Percentiles rank a stretch among this genome's conserved stretches.
These are phyloP conservation scores for Bedellia somnulentella DNA, from an alignment of 2,888 invertebrate species.

Conservation along the genomic window DNA sequence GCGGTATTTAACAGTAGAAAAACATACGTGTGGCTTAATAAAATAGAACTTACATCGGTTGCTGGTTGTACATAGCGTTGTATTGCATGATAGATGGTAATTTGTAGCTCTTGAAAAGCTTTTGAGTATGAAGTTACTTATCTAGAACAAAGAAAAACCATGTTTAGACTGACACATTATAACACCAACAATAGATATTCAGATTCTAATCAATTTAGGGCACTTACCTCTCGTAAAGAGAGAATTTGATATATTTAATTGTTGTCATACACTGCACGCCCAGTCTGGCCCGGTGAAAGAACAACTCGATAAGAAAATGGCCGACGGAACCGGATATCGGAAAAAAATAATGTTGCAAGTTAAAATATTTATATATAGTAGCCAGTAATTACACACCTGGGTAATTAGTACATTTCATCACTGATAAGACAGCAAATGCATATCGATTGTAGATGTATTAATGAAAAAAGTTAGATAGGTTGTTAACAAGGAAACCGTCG, in stretches of 20 bases:
- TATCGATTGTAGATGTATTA: no score
- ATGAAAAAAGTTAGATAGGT: no score
- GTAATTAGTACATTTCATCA: no score
- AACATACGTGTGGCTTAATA: no score
- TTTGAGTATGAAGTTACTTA: slow-evolving; percentile 36
- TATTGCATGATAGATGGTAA: slow-evolving; percentile 49
- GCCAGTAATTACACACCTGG: no score
- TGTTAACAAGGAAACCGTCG: no score
- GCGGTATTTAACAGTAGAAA: no score
- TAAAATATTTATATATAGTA: no score
- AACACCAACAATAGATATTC: no score
- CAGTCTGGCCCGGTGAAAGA: slow-evolving; percentile 61
- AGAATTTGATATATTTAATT: slow-evolving; percentile 37
- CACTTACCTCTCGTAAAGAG: slow-evolving; percentile 52
- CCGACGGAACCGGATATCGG: slow-evolving; percentile 15
- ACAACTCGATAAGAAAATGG: slow-evolving; percentile 68
- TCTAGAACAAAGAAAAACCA: slow-evolving; percentile 35
- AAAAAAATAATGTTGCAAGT: neutral
- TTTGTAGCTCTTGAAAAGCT: slow-evolving; percentile 26
- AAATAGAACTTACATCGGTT: slow-evolving; percentile 46
- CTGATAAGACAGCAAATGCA: no score
- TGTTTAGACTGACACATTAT: no score
- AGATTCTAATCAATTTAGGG: no score
- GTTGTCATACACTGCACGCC: slow-evolving; percentile 40
- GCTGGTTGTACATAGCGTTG: slow-evolving; percentile 56